Evolutionary conservation across 2,888 invertebrate species (phyloP), one percentile per base, ranked within the genome.

Genomic region (Lasioglossum pauxillum): DNA sequence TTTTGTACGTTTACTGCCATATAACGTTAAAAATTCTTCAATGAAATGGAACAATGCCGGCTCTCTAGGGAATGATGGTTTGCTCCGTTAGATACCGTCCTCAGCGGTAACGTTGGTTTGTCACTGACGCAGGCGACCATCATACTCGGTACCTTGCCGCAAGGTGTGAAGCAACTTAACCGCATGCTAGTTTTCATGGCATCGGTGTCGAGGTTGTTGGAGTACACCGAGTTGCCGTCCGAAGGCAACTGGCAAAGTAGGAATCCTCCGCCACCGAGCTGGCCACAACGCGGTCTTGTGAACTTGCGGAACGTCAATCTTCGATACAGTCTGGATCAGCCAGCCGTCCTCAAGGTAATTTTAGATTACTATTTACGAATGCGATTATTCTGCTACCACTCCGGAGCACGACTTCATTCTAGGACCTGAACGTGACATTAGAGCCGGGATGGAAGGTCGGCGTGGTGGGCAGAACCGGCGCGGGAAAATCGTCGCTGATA

Each of bases 401-500:
- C n/a, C 2, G 10, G 38, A 38, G 14, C 7, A 49, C 23, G 23
- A 8, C 0, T 5, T 10, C 10, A 10, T 69, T 69, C 12, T 53
- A 95, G 94, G 84, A 97, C 93, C 95, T 98, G n/a, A 97, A 97
- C 91, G 95, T 98, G 76, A 95, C 95, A 2, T 97, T 98, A 84
- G 96, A 97, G 93, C 96, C 97, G 71, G 97, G 97, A 41, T 97
- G 97, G 96, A 97, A 97, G 96, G 96, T 98, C 41, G 98, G 98
- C 5, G 97, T 98, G 14, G 97, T 98, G 4, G 98, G 98, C 0
- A 95, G 98, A 91, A 98, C 98, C 0, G 98, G 98, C 0, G 98
- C 98, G 1, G 98, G 98, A n/a, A 98, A 98, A 94, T 97, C 97
- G 0, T 98, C 98, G 0, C 95, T 98, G 74, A 97, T 98, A 91